These are phyloP conservation scores for Noctuana brunneofusca DNA, from an alignment of 2,888 invertebrate genomes.

Conservation along the genomic window DNA sequence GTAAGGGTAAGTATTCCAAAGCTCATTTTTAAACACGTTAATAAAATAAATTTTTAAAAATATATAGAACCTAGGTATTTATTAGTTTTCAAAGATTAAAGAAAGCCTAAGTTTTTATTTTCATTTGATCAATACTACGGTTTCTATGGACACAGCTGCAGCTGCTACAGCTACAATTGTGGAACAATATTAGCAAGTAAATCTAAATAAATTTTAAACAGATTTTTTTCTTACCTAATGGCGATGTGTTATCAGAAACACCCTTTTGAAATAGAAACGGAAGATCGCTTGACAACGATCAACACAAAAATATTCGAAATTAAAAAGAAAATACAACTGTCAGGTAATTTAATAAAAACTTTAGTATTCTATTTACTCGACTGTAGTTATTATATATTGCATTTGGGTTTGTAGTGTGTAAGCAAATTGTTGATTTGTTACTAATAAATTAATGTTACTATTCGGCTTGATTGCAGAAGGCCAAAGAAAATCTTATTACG, in stretches of 20 bases:
- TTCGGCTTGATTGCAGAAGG: constrained; percentile 84
- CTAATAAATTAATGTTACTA: too few relatives aligned
- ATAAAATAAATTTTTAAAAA: too few relatives aligned
- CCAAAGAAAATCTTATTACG: constrained; percentile 91
- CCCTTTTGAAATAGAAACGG: constrained; percentile 76
- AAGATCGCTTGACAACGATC: constrained; percentile 82
- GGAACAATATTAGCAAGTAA: not conserved
- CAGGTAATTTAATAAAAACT: constrained; percentile 82
- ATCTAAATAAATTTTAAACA: constrained; percentile 11
- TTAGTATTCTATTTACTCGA: not conserved
- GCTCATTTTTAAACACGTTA: not conserved
- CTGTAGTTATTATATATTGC: too few relatives aligned
- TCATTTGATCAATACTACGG: not conserved
- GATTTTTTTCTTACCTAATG: constrained; percentile 40
- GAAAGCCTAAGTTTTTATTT: not conserved
- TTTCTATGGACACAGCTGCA: not conserved
- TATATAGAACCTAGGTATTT: too few relatives aligned
- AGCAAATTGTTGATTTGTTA: too few relatives aligned
- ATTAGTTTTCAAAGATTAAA: not conserved
- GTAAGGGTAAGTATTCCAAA: constrained; percentile 48
- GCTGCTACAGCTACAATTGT: not conserved
- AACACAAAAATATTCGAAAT: constrained; percentile 92
- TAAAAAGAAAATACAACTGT: constrained; percentile 92
- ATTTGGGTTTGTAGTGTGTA: too few relatives aligned
- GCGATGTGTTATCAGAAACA: constrained; percentile 75